Conservation (phyloP, 2,113 vertebrate genomes). For the Odontophorus gujanensis region DNA sequence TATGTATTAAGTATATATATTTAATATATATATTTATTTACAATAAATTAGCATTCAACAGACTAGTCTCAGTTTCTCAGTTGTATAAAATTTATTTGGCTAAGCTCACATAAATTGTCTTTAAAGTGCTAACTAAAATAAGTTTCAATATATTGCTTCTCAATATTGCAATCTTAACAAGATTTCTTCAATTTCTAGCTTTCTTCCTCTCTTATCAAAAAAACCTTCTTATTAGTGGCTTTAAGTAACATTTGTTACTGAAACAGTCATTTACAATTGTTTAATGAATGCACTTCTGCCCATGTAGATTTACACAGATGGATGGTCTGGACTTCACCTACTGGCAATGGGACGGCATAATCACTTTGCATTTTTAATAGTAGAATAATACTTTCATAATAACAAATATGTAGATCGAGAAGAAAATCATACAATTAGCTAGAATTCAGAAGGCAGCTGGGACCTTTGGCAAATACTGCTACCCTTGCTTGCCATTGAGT, state of each 20-base stretch:
- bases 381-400: background rate
- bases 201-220: background rate
- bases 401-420: slow-evolving; percentile 16
- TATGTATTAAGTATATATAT: too few relatives aligned
- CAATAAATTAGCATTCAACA: background rate
- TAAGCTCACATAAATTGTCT: background rate
- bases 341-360: background rate
- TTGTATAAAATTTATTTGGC: background rate
- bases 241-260: background rate
- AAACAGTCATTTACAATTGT: background rate
- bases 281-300: background rate
- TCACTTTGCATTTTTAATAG: background rate
- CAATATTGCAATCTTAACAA: background rate
- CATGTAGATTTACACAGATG: background rate
- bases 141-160: background rate
- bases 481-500: slow-evolving; percentile 28
- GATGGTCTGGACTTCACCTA: background rate
- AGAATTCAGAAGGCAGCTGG: slow-evolving; percentile 46
- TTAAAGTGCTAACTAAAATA: background rate
- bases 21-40: background rate
- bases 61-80: background rate
- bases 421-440: slow-evolving; percentile 20
- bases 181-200: background rate
- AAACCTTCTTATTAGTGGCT: background rate
- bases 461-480: slow-evolving; percentile 54